A percentile compares a stretch with the other conserved stretches of the same genome.
phyloP scores from a whole-genome alignment of 2,797 vertebrate species.

The Anguilla marmorata region DNA sequence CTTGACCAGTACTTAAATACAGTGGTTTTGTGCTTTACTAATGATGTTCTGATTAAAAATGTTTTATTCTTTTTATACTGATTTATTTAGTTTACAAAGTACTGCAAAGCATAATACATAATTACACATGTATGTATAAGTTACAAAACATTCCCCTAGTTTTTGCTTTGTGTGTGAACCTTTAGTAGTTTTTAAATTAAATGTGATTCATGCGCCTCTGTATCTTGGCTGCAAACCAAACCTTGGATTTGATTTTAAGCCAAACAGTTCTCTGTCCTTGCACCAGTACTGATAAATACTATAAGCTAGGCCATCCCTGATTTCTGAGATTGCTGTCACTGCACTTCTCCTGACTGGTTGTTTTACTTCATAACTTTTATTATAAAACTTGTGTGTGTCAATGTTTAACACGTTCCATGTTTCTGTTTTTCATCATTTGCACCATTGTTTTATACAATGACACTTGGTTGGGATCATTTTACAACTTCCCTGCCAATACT shows the following conservation, averaged over 20 bases:
- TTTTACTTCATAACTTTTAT: background rate
- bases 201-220: background rate
- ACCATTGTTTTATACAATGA: background rate
- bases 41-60: background rate
- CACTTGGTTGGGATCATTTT: background rate
- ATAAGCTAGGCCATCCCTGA: background rate
- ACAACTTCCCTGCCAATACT: background rate
- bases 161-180: background rate
- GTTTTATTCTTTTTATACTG: background rate
- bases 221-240: background rate
- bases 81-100: background rate
- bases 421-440: background rate
- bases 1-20: background rate
- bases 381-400: background rate
- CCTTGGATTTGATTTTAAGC: background rate
- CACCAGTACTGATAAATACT: background rate
- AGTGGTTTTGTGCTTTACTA: background rate
- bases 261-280: background rate
- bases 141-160: background rate
- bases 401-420: background rate
- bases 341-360: background rate
- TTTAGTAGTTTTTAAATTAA: background rate
- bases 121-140: background rate
- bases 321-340: background rate
- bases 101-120: background rate